Conservation (phyloP, 2,797 vertebrate species). For the Muscicapa striata region DNA sequence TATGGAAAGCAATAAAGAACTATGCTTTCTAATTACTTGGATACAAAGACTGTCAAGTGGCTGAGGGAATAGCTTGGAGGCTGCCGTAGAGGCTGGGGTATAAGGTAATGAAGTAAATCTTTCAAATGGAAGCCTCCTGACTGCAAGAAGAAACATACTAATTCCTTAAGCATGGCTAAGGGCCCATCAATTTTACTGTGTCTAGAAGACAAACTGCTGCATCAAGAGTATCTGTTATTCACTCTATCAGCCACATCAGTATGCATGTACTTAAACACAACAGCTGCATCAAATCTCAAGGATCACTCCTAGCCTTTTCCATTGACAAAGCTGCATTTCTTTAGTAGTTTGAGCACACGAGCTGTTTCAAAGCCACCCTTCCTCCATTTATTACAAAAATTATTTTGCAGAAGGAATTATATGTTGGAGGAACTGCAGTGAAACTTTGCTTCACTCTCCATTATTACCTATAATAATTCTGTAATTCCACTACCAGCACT, state of each 20-base stretch:
- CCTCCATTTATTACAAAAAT: background rate
- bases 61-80: background rate
- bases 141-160: background rate
- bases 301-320: slow-evolving; percentile 5
- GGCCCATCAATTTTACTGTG: background rate
- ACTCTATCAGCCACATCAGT: background rate
- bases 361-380: background rate
- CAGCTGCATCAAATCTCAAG: slow-evolving; percentile 3
- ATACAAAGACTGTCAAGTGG: background rate
- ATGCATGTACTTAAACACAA: background rate
- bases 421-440: background rate
- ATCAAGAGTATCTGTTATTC: background rate
- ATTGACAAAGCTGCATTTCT: background rate
- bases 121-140: background rate
- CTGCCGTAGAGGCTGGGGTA: background rate
- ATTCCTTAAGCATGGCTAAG: background rate
- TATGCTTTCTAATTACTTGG: background rate
- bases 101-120: background rate
- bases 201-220: background rate
- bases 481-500: background rate
- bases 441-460: background rate
- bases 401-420: background rate
- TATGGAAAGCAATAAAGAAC: background rate
- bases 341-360: background rate
- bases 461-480: background rate